phyloP scores from a whole-genome alignment of 2,888 invertebrate genomes.

The Maniola hyperantus region DNA sequence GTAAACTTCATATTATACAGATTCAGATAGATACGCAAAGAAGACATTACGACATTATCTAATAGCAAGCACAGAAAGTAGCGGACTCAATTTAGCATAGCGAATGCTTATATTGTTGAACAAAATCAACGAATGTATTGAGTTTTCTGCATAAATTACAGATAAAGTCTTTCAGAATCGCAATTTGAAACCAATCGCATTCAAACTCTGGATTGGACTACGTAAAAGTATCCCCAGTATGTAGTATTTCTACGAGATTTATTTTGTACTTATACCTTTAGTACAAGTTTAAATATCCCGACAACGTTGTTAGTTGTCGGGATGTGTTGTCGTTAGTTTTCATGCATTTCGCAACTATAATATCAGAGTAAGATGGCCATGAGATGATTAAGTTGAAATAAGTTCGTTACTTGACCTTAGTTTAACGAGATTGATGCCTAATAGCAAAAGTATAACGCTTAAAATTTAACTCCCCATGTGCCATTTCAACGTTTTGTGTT shows the following conservation, averaged over 20 bases:
- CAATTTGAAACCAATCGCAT: constrained; percentile 12
- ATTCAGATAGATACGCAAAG: too few relatives aligned
- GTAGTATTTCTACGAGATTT: constrained; percentile 19
- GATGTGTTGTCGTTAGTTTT: too few relatives aligned
- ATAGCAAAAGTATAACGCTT: too few relatives aligned
- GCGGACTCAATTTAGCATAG: constrained; percentile 4
- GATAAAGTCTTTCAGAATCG: not conserved
- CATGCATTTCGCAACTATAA: not conserved
- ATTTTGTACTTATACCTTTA: constrained; percentile 12
- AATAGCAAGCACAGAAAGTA: not conserved
- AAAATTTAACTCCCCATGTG: too few relatives aligned
- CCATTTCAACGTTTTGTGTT: too few relatives aligned
- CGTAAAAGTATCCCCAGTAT: constrained; percentile 3
- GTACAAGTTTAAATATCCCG: not conserved
- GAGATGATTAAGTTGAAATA: too few relatives aligned
- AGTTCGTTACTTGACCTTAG: too few relatives aligned
- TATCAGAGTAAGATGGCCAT: too few relatives aligned
- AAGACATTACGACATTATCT: not conserved
- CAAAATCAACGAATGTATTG: constrained; percentile 4
- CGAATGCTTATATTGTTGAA: constrained; percentile 4
- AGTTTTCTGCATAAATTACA: not conserved
- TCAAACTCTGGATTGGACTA: constrained; percentile 10
- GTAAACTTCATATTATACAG: too few relatives aligned
- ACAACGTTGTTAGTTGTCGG: not conserved
- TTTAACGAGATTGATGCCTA: too few relatives aligned